These are phyloP conservation scores for Frankliniella intonsa DNA, from an alignment of 2,888 invertebrate genomes.

Conservation along the genomic window DNA sequence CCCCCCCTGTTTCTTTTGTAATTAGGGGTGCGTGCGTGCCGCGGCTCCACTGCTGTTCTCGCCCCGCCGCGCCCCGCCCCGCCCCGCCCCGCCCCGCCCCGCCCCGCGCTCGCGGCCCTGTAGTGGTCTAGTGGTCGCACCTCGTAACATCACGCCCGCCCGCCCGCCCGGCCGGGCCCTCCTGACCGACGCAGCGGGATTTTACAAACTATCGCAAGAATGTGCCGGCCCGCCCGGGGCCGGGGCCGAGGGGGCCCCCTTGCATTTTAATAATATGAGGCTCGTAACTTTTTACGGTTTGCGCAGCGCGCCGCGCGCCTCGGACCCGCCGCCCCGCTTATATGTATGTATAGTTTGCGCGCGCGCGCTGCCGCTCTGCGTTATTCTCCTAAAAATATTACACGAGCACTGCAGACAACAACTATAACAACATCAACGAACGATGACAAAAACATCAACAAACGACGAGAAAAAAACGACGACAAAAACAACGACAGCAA, in stretches of 20 bases:
- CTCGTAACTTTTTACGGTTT: neutral
- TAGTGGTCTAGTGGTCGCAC: too few species aligned
- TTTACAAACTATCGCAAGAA: too few species aligned
- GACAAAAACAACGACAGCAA: neutral
- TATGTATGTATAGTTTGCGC: too few species aligned
- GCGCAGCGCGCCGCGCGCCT: neutral
- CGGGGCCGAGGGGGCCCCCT: neutral
- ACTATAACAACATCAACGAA: too few species aligned
- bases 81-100: neutral
- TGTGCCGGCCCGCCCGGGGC: neutral
- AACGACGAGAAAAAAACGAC: too few species aligned
- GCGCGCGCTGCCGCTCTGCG: too few species aligned
- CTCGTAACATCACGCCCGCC: too few species aligned
- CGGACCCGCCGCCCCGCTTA: too few species aligned
- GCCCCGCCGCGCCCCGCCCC: neutral
- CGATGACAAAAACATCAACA: too few species aligned
- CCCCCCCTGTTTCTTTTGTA: too few species aligned
- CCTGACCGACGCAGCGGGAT: neutral
- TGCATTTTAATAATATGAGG: neutral
- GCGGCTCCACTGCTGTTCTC: neutral
- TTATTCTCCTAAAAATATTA: too few species aligned
- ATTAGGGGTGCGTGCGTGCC: neutral
- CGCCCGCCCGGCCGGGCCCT: neutral
- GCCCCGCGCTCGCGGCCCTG: neutral
- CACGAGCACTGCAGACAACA: too few species aligned